Evolutionary conservation across 2,113 vertebrate species (phyloP).

Genomic region (Tilapia sparmanii): DNA sequence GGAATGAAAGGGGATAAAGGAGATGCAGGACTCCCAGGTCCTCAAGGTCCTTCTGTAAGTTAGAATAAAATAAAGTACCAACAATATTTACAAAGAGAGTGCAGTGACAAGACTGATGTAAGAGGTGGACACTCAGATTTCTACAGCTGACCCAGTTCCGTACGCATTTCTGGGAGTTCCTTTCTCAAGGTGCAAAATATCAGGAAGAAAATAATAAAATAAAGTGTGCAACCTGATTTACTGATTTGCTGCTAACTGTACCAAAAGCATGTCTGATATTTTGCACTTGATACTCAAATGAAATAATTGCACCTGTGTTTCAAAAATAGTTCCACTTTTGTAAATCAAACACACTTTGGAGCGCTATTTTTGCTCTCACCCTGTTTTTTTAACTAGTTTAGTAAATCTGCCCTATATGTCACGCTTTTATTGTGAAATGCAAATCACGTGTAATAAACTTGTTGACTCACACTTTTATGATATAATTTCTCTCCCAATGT

Average conservation of each 20-base stretch:
- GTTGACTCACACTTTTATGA: background rate
- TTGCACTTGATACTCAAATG: background rate
- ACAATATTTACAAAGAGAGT: background rate
- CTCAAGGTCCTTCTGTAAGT: conserved; percentile 93
- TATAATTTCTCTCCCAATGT: background rate
- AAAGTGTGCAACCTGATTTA: background rate
- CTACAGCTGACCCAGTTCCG: background rate
- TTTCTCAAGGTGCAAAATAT: background rate
- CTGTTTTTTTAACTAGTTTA: background rate
- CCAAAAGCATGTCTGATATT: background rate
- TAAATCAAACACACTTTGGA: background rate
- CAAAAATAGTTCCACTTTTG: background rate
- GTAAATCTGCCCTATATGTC: background rate
- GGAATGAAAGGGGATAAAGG: conserved; percentile 92
- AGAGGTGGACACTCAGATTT: background rate
- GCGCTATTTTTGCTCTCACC: background rate
- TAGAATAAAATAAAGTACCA: background rate
- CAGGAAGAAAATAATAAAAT: accelerated
- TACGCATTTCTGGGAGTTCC: background rate
- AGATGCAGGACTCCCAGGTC: conserved; percentile 84
- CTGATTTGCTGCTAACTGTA: background rate
- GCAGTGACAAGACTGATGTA: background rate
- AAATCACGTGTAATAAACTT: background rate
- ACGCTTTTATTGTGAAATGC: background rate
- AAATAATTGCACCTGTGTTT: background rate